A percentile compares a stretch with the other conserved stretches of the same genome.
phyloP scores from a whole-genome alignment of 2,113 vertebrate genomes.

The Tringa solitaria region DNA sequence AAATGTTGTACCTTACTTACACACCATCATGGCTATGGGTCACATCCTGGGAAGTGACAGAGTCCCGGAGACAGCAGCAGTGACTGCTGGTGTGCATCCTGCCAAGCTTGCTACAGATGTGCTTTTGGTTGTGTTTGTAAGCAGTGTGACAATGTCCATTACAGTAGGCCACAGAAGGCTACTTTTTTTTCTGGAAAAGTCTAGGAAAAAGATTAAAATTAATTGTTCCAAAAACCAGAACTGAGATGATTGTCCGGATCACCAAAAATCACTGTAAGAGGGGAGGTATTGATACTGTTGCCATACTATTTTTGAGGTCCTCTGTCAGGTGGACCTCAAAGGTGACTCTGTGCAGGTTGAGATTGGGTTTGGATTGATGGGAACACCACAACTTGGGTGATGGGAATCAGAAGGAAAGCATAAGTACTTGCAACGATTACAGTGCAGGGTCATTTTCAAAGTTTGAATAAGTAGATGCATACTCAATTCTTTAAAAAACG shows the following conservation, averaged over 20 bases:
- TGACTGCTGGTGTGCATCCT: neutral
- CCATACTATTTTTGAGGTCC: neutral
- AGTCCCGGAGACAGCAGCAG: neutral
- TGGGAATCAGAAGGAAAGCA: neutral
- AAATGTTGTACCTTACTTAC: neutral
- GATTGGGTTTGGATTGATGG: neutral
- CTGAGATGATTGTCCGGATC: neutral
- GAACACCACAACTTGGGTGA: neutral
- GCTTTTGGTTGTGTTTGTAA: neutral
- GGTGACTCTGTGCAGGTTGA: neutral
- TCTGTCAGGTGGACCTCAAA: too few relatives aligned
- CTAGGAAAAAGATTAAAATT: neutral
- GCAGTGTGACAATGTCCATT: neutral
- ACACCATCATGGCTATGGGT: neutral
- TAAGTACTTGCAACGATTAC: neutral
- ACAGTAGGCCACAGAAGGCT: neutral
- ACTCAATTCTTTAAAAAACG: neutral
- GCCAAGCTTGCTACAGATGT: fast-evolving
- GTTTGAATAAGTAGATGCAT: neutral
- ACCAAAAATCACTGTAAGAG: neutral
- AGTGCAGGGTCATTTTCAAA: neutral
- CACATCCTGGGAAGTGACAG: neutral
- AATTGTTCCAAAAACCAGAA: neutral
- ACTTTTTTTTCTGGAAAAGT: neutral
- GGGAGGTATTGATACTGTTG: neutral